These are phyloP conservation scores for Enteromius anoplus DNA, from an alignment of 2,797 vertebrate genomes.

Conservation along the genomic window DNA sequence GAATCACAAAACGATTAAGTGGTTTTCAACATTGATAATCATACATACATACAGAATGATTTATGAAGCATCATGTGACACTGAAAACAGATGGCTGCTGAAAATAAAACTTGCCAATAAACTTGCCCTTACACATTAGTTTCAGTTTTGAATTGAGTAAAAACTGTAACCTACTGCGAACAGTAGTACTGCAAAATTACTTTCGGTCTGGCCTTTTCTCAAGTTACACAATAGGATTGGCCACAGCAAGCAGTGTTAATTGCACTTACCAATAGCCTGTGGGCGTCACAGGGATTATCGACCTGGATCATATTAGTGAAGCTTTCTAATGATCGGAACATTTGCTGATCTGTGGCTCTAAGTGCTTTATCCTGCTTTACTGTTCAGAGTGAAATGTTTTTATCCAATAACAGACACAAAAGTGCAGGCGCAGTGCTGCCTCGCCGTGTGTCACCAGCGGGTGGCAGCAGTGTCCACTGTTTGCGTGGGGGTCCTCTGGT, in stretches of 20 bases:
- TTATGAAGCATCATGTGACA: not conserved
- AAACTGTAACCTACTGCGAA: not conserved
- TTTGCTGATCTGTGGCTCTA: conserved; percentile 24
- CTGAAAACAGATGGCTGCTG: not conserved
- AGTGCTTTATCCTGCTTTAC: conserved; percentile 25
- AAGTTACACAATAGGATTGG: conserved; percentile 12
- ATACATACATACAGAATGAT: not conserved
- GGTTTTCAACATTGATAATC: too few relatives aligned
- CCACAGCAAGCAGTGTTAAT: conserved; percentile 23
- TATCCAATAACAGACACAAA: conserved; percentile 23
- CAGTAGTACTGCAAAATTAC: not conserved
- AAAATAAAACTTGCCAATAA: not conserved
- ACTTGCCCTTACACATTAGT: not conserved
- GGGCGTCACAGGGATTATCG: not conserved
- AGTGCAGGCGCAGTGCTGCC: not conserved
- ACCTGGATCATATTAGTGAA: conserved; percentile 9
- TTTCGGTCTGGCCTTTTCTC: not conserved
- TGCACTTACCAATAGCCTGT: conserved; percentile 3
- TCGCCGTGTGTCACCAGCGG: conserved; percentile 41
- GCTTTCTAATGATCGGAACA: conserved; percentile 19
- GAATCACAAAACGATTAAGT: too few relatives aligned
- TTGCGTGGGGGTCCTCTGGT: conserved; percentile 16
- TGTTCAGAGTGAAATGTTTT: conserved; percentile 5
- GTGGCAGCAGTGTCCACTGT: conserved; percentile 62
- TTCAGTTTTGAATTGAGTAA: not conserved